Conservation (phyloP, 2,797 vertebrate genomes). For the Ataeniobius toweri region DNA sequence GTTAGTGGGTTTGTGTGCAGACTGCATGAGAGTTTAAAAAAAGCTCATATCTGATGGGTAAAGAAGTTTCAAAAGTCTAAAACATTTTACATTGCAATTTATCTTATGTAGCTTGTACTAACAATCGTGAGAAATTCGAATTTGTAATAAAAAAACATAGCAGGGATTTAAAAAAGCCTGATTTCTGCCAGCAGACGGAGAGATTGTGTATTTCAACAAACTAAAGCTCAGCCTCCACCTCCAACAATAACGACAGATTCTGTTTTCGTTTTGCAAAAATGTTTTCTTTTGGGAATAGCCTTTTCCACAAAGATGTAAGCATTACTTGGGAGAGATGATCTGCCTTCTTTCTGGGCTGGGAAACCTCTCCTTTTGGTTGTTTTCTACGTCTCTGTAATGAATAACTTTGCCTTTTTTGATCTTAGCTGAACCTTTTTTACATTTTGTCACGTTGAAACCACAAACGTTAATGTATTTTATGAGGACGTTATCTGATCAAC, state of each 20-base stretch:
- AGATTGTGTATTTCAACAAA: conserved; percentile 52
- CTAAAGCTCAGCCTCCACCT: conserved; percentile 21
- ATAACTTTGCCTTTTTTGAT: conserved; percentile 29
- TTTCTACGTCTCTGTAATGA: conserved; percentile 28
- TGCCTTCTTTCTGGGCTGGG: conserved; percentile 29
- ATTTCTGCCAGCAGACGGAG: conserved; percentile 44
- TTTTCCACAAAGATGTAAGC: conserved; percentile 31
- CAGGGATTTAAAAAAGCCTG: conserved; percentile 5
- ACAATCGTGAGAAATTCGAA: conserved; percentile 25
- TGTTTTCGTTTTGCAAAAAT: conserved; percentile 65
- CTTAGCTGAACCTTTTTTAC: neutral
- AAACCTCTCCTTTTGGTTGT: conserved; percentile 34
- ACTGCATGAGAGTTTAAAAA: conserved; percentile 17
- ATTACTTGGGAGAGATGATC: conserved; percentile 35
- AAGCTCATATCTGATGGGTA: conserved; percentile 27
- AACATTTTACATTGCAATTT: conserved; percentile 6
- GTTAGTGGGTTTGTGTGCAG: neutral
- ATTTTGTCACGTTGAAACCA: neutral
- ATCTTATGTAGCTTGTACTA: conserved; percentile 25
- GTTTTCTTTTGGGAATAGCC: conserved; percentile 48
- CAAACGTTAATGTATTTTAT: neutral
- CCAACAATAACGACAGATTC: conserved; percentile 35
- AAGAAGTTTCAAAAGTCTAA: conserved; percentile 23
- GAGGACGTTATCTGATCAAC: neutral
- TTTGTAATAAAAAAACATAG: conserved; percentile 37